phyloP scores from a whole-genome alignment of 2,797 vertebrate genomes.

The Tiaroga cobitis region DNA sequence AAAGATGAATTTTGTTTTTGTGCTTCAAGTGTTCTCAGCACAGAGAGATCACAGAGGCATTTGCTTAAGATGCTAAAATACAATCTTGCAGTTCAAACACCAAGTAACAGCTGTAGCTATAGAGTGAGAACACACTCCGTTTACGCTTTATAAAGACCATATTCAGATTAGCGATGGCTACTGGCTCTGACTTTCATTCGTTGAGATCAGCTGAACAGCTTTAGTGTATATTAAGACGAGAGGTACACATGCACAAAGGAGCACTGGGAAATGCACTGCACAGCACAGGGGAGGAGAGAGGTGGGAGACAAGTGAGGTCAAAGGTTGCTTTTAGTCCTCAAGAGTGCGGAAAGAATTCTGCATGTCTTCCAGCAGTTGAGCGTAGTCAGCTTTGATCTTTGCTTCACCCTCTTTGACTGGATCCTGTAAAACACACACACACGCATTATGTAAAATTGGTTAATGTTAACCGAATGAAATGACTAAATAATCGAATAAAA shows the following conservation, averaged over 20 bases:
- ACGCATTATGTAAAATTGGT: conserved; percentile 54
- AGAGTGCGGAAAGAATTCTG: conserved; percentile 94
- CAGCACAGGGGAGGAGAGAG: conserved; percentile 28
- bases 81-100: conserved; percentile 27
- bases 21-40: conserved; percentile 36
- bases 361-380: conserved; percentile 95
- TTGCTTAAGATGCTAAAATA: conserved; percentile 37
- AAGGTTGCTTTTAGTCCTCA: conserved; percentile 75
- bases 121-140: conserved; percentile 9
- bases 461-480: conserved; percentile 70
- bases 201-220: conserved; percentile 26
- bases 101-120: conserved; percentile 3
- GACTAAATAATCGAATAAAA: background rate
- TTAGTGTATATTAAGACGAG: conserved; percentile 25
- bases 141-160: background rate
- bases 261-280: conserved; percentile 45
- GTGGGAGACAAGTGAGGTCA: conserved; percentile 13
- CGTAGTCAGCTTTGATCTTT: conserved; percentile 92
- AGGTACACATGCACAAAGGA: conserved; percentile 43
- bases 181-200: background rate
- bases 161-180: background rate
- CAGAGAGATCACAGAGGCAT: conserved; percentile 26
- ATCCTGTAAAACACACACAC: conserved; percentile 78
- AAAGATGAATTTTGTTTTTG: conserved; percentile 29
- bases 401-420: conserved; percentile 93